Conservation (phyloP, 2,113 vertebrate genomes). For the Hemichromis elongatus region DNA sequence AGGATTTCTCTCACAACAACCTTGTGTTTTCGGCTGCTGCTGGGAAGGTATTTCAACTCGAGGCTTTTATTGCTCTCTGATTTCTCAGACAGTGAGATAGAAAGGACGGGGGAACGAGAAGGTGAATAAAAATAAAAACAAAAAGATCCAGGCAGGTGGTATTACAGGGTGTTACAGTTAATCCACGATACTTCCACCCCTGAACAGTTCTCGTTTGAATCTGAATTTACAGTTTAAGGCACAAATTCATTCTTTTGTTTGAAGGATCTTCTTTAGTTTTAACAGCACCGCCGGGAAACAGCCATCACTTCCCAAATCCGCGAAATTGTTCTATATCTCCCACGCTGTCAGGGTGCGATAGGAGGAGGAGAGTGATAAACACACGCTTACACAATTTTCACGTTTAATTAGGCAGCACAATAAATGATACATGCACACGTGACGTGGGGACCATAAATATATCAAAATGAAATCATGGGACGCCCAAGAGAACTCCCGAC, state of each 20-base stretch:
- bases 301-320: background rate
- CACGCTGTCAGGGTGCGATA: background rate
- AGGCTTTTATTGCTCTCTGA: background rate
- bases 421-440: conserved; percentile 1
- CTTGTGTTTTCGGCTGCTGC: background rate
- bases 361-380: background rate
- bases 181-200: background rate
- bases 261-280: background rate
- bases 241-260: background rate
- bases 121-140: background rate
- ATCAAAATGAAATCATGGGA: conserved; percentile 49
- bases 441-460: background rate
- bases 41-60: conserved; percentile 4
- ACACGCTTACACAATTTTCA: background rate
- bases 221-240: background rate
- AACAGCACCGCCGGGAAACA: background rate
- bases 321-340: background rate
- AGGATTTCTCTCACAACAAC: background rate
- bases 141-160: background rate
- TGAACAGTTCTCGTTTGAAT: background rate
- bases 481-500: conserved; percentile 30
- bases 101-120: background rate
- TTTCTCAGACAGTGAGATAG: background rate
- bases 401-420: conserved; percentile 19
- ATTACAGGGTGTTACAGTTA: background rate